Percentiles rank a stretch among this genome's conserved stretches.
Conservation (phyloP, 2,888 invertebrate species). For the Leucania comma region DNA sequence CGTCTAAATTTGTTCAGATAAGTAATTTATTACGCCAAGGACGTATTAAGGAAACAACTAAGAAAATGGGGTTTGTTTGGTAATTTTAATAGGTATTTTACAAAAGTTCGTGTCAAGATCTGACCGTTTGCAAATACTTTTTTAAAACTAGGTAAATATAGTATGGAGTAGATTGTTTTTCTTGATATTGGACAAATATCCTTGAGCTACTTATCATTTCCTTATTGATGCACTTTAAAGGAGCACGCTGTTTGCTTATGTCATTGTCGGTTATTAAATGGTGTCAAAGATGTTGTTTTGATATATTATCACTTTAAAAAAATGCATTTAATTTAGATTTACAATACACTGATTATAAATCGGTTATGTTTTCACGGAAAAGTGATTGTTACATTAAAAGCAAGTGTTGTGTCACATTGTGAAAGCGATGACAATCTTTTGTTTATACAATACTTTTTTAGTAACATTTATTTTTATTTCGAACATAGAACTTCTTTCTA, state of each 20-base stretch:
- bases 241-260: neutral
- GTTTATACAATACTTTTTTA: neutral
- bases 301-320: conserved; percentile 12
- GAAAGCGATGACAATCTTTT: conserved; percentile 4
- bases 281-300: neutral
- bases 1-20: conserved; percentile 6
- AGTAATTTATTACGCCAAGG: conserved; percentile 13
- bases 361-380: neutral
- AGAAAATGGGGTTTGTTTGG: conserved; percentile 7
- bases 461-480: neutral
- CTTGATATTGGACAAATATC: conserved; percentile 21
- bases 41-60: conserved; percentile 27
- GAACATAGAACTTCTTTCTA: neutral
- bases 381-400: neutral
- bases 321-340: neutral
- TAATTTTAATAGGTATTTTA: conserved; percentile 17
- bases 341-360: conserved; percentile 21
- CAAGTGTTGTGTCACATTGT: neutral
- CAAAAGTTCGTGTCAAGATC: conserved; percentile 12
- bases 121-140: conserved; percentile 30
- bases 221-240: conserved; percentile 44
- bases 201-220: conserved; percentile 31
- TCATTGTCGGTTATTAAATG: neutral
- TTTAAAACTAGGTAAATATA: conserved; percentile 32
- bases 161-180: conserved; percentile 3